A percentile compares a stretch with the other conserved stretches of the same genome.
phyloP scores from a whole-genome alignment of 1,140 invertebrate species.

The Hyles euphorbiae region DNA sequence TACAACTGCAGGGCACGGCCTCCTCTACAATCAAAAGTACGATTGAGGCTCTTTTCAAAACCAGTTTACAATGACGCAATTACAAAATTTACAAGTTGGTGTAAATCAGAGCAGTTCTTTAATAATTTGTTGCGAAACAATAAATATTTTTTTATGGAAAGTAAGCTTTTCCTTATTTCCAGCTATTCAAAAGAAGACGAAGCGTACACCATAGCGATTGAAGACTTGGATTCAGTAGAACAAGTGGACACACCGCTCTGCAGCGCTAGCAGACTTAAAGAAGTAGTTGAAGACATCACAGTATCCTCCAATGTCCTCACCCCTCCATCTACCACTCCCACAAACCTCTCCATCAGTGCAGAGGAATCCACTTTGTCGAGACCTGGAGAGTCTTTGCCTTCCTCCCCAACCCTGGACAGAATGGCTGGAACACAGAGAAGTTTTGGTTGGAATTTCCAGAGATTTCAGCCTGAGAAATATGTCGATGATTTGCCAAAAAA shows the following conservation, averaged over 20 bases:
- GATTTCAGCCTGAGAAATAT: slow-evolving; percentile 39
- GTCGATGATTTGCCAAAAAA: slow-evolving; percentile 4
- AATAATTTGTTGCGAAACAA: too few relatives aligned
- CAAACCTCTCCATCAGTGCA: slow-evolving; percentile 38
- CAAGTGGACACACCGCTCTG: slow-evolving; percentile 68
- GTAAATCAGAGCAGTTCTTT: too few relatives aligned
- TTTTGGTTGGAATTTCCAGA: slow-evolving; percentile 56
- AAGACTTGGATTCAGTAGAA: slow-evolving; percentile 57
- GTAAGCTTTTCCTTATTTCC: slow-evolving; percentile 13
- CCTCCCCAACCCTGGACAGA: slow-evolving; percentile 40
- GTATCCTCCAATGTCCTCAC: slow-evolving; percentile 38
- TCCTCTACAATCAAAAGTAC: too few relatives aligned
- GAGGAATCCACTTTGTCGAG: slow-evolving; percentile 39
- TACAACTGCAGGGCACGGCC: too few relatives aligned
- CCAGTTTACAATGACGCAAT: too few relatives aligned
- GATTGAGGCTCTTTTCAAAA: too few relatives aligned
- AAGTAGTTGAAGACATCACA: slow-evolving; percentile 56
- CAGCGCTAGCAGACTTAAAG: slow-evolving; percentile 56
- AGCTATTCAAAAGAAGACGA: slow-evolving; percentile 61
- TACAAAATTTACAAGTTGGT: too few relatives aligned
- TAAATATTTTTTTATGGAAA: too few relatives aligned
- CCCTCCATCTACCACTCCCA: slow-evolving; percentile 39
- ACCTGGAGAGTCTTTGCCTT: slow-evolving; percentile 41
- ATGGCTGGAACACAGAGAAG: slow-evolving; percentile 48
- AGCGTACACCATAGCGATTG: slow-evolving; percentile 56